Evolutionary conservation across 2,888 invertebrate genomes (phyloP).

Genomic region (Apotomis turbidana): DNA sequence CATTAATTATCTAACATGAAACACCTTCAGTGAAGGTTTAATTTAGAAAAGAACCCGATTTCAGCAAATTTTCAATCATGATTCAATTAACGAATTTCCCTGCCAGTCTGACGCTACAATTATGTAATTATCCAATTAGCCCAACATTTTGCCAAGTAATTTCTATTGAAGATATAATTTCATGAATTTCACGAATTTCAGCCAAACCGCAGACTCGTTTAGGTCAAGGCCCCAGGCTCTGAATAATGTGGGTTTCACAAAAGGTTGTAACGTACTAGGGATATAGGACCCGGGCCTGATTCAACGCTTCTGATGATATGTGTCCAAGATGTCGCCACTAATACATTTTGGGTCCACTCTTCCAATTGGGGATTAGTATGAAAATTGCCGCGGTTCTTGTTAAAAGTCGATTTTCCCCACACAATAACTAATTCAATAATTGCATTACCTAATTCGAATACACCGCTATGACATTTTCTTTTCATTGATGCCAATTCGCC

Average conservation of each 20-base stretch:
- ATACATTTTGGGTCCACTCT: no score
- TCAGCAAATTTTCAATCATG: background rate
- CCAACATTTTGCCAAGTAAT: slow-evolving; percentile 2
- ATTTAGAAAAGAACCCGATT: background rate
- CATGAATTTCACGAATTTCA: background rate
- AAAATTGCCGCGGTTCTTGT: no score
- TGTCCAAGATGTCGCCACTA: no score
- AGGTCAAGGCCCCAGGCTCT: slow-evolving; percentile 3
- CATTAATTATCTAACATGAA: background rate
- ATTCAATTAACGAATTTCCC: slow-evolving; percentile 8
- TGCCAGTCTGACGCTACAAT: background rate
- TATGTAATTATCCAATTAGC: slow-evolving; percentile 18
- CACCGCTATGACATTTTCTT: no score
- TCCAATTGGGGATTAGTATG: no score
- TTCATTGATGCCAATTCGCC: no score
- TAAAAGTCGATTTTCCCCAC: no score
- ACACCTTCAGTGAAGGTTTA: background rate
- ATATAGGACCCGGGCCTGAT: background rate
- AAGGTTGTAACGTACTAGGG: background rate
- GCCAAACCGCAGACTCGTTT: background rate
- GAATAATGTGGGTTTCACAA: background rate
- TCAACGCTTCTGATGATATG: no score
- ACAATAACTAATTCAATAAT: no score
- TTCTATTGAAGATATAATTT: slow-evolving; percentile 9
- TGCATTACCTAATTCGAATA: no score